Percentiles rank a stretch among this genome's conserved stretches.
These are phyloP conservation scores for Melolontha melolontha DNA, from an alignment of 2,888 invertebrate species.

Conservation along the genomic window DNA sequence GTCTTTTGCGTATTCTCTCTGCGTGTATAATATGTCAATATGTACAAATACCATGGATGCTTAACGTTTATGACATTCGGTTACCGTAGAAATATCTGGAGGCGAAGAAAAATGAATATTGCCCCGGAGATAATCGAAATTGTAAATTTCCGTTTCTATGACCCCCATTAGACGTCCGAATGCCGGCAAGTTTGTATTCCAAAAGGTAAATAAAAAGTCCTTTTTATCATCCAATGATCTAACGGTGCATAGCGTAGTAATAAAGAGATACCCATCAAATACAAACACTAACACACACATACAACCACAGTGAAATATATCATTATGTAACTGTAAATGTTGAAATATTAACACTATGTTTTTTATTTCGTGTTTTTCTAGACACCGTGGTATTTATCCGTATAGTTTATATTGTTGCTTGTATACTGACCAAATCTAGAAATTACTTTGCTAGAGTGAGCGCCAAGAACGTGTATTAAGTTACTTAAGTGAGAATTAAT, in stretches of 20 bases:
- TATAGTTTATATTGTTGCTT: background rate
- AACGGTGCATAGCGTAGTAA: constrained; percentile 39
- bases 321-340: constrained; percentile 40
- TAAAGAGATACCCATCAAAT: constrained; percentile 30
- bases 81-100: constrained; percentile 16
- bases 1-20: constrained; percentile 1
- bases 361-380: constrained; percentile 6
- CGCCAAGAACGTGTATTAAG: constrained; percentile 26
- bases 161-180: constrained; percentile 29
- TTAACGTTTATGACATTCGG: constrained; percentile 16
- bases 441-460: constrained; percentile 4
- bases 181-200: constrained; percentile 15
- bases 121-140: constrained; percentile 37
- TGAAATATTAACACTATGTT: constrained; percentile 24
- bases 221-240: constrained; percentile 27
- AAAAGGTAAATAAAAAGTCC: constrained; percentile 22
- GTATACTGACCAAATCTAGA: constrained; percentile 7
- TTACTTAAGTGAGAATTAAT: constrained; percentile 35
- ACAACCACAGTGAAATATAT: constrained; percentile 13
- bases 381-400: no score
- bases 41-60: constrained; percentile 2
- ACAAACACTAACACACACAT: constrained; percentile 18
- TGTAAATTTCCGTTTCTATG: constrained; percentile 41
- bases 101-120: no score
- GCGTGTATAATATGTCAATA: constrained; percentile 2